Evolutionary conservation across 2,888 invertebrate species (phyloP), one percentile per base, ranked within the genome.

Genomic region (Orchesellides sinensis): DNA sequence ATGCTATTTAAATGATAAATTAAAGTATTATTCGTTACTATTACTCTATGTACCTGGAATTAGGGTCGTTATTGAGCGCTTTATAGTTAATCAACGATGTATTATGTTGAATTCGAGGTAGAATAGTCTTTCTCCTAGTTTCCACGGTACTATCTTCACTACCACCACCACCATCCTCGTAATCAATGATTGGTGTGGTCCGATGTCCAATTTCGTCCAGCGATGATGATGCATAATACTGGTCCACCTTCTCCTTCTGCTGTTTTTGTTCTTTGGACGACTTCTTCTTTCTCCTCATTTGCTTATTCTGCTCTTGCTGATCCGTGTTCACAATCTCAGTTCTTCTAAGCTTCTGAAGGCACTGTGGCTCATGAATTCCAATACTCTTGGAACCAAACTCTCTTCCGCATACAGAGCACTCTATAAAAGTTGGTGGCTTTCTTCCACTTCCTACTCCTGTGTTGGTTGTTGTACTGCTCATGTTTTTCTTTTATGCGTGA

Each of bases 311-410:
- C 17, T 68, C 66, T 45, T 73, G 77, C 35, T 74, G 61, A 32
- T 59, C 65, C 17, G 75, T 73, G 70, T 77, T 68, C 0, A 66
- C 74, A 74, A 88, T 86, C 81, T 88, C 88, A 35, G 88, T 88
- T 29, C 81, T 78, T 0, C 88, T 77, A 25, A 88, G 77, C 73
- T 86, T 88, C 72, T 88, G 86, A 61, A 88, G 84, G 68, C 88
- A 88, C 72, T 88, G 88, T 23, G 87, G 86, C 77, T 88, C 88
- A 65, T 88, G 88, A 49, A 88, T 88, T 8, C 78, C 84, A 72
- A 88, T 88, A 17, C 86, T 86, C 81, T 85, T 88, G 0, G 87
- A 87, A 6, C 88, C 88, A 79, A 88, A 88, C 68, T 88, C 88
- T 63, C 87, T 56, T 49, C 88, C 88, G 70, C 88, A 88, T 25